phyloP scores from a whole-genome alignment of 2,113 vertebrate species.

The Lophotis ruficrista region DNA sequence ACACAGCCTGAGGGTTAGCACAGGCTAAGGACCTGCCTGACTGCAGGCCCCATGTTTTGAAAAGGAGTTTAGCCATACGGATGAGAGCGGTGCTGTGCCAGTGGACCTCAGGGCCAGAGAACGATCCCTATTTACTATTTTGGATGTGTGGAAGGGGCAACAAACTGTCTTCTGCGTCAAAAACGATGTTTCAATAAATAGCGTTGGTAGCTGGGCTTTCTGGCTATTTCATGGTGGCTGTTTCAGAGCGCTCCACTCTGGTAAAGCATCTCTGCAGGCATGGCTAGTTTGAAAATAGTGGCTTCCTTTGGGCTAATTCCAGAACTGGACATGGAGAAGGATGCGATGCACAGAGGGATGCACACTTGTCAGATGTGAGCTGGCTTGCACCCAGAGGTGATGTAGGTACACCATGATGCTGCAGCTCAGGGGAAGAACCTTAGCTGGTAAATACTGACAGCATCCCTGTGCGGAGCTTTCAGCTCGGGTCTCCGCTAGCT shows the following conservation, averaged over 20 bases:
- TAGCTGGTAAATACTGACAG: not conserved
- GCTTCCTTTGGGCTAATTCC: not conserved
- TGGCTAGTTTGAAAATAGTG: not conserved
- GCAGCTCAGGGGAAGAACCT: not conserved
- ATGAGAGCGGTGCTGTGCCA: not conserved
- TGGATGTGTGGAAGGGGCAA: not conserved
- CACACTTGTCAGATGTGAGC: rapidly evolving
- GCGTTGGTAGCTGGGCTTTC: not conserved
- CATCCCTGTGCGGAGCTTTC: not conserved
- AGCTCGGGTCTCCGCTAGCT: not conserved
- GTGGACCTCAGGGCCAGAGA: not conserved
- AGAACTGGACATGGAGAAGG: not conserved
- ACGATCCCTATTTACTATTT: not conserved
- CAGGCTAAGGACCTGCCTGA: not conserved
- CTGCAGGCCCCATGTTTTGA: not conserved
- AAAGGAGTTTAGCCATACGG: not conserved
- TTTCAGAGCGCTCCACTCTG: not conserved
- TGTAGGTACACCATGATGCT: not conserved
- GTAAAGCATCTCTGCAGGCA: not conserved
- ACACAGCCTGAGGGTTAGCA: not conserved
- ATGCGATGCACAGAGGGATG: not conserved
- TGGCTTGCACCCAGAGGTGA: rapidly evolving
- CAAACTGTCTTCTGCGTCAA: not conserved
- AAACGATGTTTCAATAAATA: not conserved
- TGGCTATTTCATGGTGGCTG: not conserved